A percentile compares a stretch with the other conserved stretches of the same genome.
Evolutionary conservation across 2,888 invertebrate species (phyloP).

Genomic region (Cetonia aurata): DNA sequence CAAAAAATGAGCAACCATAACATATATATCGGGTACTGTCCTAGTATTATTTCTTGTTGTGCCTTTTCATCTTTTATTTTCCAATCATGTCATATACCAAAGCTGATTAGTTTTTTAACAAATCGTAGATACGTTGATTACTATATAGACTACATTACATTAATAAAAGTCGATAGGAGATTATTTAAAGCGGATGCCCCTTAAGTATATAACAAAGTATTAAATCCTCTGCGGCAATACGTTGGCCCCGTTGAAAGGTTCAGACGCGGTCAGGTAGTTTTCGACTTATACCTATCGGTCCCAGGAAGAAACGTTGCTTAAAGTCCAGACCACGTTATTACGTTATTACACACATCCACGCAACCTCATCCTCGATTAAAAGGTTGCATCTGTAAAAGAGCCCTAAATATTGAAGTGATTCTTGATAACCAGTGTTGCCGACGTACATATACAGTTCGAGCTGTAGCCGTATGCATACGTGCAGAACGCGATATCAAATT

Average conservation of each 20-base stretch:
- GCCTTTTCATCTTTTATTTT: no score
- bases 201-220: background rate
- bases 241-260: conserved; percentile 2
- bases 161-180: no score
- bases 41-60: no score
- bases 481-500: conserved; percentile 13
- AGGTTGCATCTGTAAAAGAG: conserved; percentile 27
- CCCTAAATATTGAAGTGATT: conserved; percentile 33
- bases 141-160: no score
- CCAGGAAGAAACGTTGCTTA: conserved; percentile 12
- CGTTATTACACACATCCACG: conserved; percentile 25
- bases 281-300: background rate
- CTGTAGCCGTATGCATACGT: background rate
- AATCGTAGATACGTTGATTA: no score
- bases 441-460: background rate
- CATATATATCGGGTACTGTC: no score
- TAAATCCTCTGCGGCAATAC: background rate
- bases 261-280: conserved; percentile 26
- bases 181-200: no score
- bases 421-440: conserved; percentile 9
- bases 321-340: conserved; percentile 17
- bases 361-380: conserved; percentile 33
- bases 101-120: no score
- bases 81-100: no score
- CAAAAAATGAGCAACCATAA: no score